phyloP scores from a whole-genome alignment of 1,140 invertebrate species.

The Heliconius himera region DNA sequence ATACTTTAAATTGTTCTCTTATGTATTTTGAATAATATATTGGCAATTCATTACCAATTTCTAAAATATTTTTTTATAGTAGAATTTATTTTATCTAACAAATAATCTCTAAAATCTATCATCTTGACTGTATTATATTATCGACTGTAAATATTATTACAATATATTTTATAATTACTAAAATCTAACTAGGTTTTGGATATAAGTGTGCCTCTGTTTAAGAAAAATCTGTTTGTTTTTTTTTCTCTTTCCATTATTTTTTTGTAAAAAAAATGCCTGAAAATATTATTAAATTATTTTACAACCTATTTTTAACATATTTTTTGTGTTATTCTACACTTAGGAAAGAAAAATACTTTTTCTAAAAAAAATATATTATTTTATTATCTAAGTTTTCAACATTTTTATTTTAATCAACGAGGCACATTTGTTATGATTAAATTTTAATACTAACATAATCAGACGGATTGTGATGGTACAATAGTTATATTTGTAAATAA shows the following conservation, averaged over 20 bases:
- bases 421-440: background rate
- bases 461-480: background rate
- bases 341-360: no score
- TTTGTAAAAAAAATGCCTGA: no score
- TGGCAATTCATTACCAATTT: background rate
- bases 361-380: background rate
- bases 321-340: no score
- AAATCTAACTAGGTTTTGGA: background rate
- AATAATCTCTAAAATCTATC: background rate
- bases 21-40: no score
- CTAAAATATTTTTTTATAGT: background rate
- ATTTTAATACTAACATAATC: background rate
- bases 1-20: no score
- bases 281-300: no score
- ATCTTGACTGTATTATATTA: background rate
- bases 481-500: conserved; percentile 9
- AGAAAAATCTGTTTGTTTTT: background rate
- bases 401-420: background rate
- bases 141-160: background rate
- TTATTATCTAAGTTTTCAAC: background rate
- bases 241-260: no score
- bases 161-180: background rate
- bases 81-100: background rate
- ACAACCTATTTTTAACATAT: no score
- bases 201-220: background rate